A percentile compares a stretch with the other conserved stretches of the same genome.
Conservation (phyloP, 2,888 invertebrate genomes). For the Philonicus albiceps region DNA sequence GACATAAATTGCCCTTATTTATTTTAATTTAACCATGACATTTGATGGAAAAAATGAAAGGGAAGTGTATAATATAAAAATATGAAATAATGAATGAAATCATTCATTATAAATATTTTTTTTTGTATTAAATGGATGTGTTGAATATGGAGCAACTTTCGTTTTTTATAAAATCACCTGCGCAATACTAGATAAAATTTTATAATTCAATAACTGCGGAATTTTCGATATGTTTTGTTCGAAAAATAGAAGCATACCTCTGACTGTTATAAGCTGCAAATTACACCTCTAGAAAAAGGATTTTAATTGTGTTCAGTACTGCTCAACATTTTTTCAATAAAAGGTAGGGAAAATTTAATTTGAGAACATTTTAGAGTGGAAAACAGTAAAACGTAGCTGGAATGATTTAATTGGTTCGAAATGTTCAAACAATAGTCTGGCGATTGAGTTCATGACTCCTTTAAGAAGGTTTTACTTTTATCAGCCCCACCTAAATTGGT, state of each 20-base stretch:
- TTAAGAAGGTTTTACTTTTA: background rate
- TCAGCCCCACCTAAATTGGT: background rate
- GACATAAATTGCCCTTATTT: background rate
- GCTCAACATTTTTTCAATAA: background rate
- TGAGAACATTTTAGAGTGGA: background rate
- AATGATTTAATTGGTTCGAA: slow-evolving; percentile 1
- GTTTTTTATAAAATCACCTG: background rate
- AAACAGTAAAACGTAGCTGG: background rate
- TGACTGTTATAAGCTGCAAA: background rate
- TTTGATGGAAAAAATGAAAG: background rate
- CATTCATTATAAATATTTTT: no score
- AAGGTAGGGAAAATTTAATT: slow-evolving; percentile 14
- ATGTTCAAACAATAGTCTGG: background rate
- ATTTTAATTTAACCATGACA: background rate
- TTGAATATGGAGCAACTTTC: no score
- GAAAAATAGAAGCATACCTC: background rate
- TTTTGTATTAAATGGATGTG: no score
- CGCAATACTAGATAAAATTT: background rate
- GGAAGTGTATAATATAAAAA: background rate
- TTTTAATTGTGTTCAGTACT: background rate
- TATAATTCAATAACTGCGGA: background rate
- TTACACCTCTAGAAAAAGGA: background rate
- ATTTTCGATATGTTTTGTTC: background rate
- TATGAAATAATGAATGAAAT: no score
- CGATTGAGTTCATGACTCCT: background rate